phyloP scores from a whole-genome alignment of 1,140 invertebrate species.

The Lordiphosa stackelbergi region DNA sequence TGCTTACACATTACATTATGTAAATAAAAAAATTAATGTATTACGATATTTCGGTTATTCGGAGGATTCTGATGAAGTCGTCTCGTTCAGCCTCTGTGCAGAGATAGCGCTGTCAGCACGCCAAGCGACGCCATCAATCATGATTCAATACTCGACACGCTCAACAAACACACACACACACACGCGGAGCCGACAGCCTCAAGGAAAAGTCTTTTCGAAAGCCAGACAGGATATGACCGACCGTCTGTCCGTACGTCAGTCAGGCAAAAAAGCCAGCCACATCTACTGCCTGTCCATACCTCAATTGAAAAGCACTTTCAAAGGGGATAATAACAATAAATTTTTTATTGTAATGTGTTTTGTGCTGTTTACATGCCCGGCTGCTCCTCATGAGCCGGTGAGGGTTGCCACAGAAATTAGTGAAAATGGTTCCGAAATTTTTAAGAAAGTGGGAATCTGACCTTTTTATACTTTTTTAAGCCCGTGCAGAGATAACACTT shows the following conservation, averaged over 20 bases:
- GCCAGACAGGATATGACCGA: constrained; percentile 31
- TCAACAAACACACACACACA: constrained; percentile 4
- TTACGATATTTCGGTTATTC: constrained; percentile 33
- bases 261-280: constrained; percentile 31
- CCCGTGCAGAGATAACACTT: too few relatives aligned
- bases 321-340: constrained; percentile 71
- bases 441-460: too few relatives aligned
- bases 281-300: constrained; percentile 45
- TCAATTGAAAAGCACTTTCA: constrained; percentile 71
- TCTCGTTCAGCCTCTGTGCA: constrained; percentile 11
- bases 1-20: constrained; percentile 46
- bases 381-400: constrained; percentile 36
- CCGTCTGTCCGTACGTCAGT: constrained; percentile 24
- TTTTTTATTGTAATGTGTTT: constrained; percentile 73
- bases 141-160: constrained; percentile 22
- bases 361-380: constrained; percentile 66
- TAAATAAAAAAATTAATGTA: constrained; percentile 34
- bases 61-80: constrained; percentile 52
- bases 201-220: constrained; percentile 12
- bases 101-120: constrained; percentile 53
- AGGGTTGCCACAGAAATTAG: constrained; percentile 15
- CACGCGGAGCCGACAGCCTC: constrained; percentile 1
- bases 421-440: too few relatives aligned
- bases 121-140: constrained; percentile 58
- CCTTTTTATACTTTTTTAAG: too few relatives aligned